A percentile compares a stretch with the other conserved stretches of the same genome.
These are phyloP conservation scores for Glomeris maerens DNA, from an alignment of 1,140 invertebrate genomes.

Conservation along the genomic window DNA sequence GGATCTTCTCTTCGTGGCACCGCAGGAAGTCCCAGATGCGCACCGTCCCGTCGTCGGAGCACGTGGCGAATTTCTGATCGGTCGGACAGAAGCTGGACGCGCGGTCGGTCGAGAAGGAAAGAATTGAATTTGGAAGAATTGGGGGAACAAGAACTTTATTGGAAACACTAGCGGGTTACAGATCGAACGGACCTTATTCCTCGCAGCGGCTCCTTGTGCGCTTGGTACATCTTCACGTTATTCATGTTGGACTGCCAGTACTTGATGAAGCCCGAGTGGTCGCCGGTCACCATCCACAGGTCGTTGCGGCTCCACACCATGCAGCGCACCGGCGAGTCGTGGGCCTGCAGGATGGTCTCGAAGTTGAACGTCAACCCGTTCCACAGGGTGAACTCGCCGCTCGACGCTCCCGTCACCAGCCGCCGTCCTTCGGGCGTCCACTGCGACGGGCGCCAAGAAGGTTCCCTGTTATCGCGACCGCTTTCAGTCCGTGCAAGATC, in stretches of 20 bases:
- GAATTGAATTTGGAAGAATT: too few relatives aligned
- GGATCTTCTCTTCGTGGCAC: constrained; percentile 88
- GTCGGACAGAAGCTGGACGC: constrained; percentile 86
- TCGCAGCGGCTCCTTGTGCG: constrained; percentile 97
- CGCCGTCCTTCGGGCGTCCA: constrained; percentile 98
- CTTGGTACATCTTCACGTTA: constrained; percentile 99
- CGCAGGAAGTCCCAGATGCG: constrained; percentile 97
- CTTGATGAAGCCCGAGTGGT: constrained; percentile 96
- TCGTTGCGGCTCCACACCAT: constrained; percentile 99
- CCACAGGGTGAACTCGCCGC: constrained; percentile 98
- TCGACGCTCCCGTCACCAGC: constrained; percentile 94
- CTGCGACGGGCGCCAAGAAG: too few relatives aligned
- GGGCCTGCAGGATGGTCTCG: constrained; percentile 99
- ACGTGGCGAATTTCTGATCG: constrained; percentile 96
- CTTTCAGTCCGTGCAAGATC: too few relatives aligned
- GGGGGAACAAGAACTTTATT: too few relatives aligned
- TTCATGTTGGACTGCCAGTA: constrained; percentile 99
- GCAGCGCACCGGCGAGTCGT: constrained; percentile 90
- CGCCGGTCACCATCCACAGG: constrained; percentile 98
- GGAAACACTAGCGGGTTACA: too few relatives aligned
- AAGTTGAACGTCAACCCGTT: constrained; percentile 99
- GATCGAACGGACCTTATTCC: constrained; percentile 64
- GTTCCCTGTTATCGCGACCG: too few relatives aligned
- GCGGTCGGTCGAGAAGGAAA: too few relatives aligned
- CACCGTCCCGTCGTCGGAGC: constrained; percentile 97